Base-by-base conservation (phyloP, 2,113 vertebrate genomes). In the Suncus etruscus region DNA sequence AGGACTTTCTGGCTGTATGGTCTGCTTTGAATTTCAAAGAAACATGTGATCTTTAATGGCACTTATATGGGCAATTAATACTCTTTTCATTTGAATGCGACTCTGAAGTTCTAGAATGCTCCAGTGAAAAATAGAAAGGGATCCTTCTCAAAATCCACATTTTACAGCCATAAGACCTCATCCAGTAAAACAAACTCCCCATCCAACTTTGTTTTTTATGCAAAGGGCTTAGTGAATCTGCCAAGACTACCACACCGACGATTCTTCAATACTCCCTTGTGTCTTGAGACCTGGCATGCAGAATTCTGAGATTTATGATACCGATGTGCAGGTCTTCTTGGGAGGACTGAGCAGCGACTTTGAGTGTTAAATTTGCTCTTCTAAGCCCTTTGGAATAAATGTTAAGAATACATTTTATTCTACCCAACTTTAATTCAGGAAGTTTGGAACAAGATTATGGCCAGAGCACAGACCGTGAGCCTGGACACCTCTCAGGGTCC, bases 361-460 rank as follows among this genome's bases (percentile, higher is more conserved):
- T n/a, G 10, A 3, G 31, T 3, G 50, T 10, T 8, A 12, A 2
- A 14, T 7, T 0, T 2, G 10, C 0, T 22, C 7, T 1, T 27
- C 39, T n/a, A 5, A n/a, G 50, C 85, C 91, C 50, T 14, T 16
- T 16, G 14, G 68, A 70, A 61, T 22, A n/a, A n/a, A 16, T n/a
- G 4, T n/a, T 6, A 12, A 3, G 12, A 31, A 25, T 63, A 94
- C 88, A 90, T 25, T 29, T 66, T 25, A 66, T 29, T 66, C 65
- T 20, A 29, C 65, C 65, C 58, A 61, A 22, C 18, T 70, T 87
- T 74, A 47, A 88, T 76, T 84, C 94, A 25, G 48, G n/a, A 89
- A 89, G 95, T 75, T 66, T 82, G 93, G 39, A 90, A 91, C 91
- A 91, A 83, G 94, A 96, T 47, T 70, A 72, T 95, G 90, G 87